Evolutionary conservation across 2,797 vertebrate species (phyloP), one percentile per base, ranked within the genome.

Genomic region (Microctenopoma stevenorrisi): DNA sequence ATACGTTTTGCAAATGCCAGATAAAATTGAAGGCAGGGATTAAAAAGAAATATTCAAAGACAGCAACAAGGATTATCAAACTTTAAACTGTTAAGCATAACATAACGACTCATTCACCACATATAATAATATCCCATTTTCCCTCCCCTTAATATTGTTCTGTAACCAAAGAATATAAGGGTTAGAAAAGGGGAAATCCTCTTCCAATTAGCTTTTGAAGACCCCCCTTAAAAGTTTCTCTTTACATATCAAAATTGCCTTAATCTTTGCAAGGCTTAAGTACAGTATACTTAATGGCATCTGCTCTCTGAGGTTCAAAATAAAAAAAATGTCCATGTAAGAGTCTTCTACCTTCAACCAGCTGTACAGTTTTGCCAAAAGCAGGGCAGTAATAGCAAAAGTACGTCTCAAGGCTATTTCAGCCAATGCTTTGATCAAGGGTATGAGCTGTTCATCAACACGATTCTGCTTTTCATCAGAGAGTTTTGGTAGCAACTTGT

Each of bases 1-100:
- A 91, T 86, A 92, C 53, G 74, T 83, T 90, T 90, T 38, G 90
- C 74, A 88, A 82, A 93, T 85, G 87, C 79, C 85, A 91, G 87
- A 88, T 89, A 88, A 91, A 91, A 91, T 85, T 81, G 72, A 88
- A 88, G 87, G 89, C 71, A 85, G 78, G 76, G 64, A 76, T 84
- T 87, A 74, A 89, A 90, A 92, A 88, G 70, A 93, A 90, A 90
- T 82, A 83, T 86, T 89, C 69, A 90, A 92, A 89, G 84, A 91
- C 88, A 84, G 68, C 81, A 86, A 86, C 79, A 83, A 85, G 84
- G 79, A 81, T 89, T 88, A 91, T 87, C 90, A 92, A 91, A 92
- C 84, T 86, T 88, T 75, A 78, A 88, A 91, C 80, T 82, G 77
- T 86, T 90, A 89, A 90, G 89, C 87, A 89, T 90, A 81, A 84